A percentile compares a stretch with the other conserved stretches of the same genome.
Conservation (phyloP, 2,888 invertebrate genomes). For the Troides aeacus region DNA sequence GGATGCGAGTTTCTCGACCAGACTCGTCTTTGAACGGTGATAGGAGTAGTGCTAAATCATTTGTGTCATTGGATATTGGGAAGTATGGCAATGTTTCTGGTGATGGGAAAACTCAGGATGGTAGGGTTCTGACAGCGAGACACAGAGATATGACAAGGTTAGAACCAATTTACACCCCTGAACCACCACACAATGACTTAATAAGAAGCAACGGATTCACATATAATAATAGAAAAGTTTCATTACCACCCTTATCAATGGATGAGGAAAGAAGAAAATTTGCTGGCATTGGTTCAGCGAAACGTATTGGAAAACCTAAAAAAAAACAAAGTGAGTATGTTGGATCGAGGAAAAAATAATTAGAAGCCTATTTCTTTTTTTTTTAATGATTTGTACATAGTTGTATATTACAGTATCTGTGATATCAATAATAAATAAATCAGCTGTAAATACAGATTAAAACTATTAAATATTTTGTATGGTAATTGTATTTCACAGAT, state of each 20-base stretch:
- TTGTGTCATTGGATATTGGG: constrained; percentile 66
- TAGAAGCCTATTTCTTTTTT: neutral
- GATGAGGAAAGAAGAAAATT: constrained; percentile 69
- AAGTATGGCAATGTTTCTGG: constrained; percentile 60
- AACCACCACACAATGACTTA: constrained; percentile 51
- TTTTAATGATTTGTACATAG: constrained; percentile 1
- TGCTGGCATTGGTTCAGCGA: constrained; percentile 50
- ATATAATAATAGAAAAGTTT: constrained; percentile 57
- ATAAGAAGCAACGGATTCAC: constrained; percentile 33
- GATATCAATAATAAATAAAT: constrained; percentile 14
- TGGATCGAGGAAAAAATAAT: constrained; percentile 12
- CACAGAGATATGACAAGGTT: constrained; percentile 61
- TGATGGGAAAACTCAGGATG: constrained; percentile 50
- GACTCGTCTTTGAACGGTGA: constrained; percentile 68
- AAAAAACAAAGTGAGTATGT: constrained; percentile 29
- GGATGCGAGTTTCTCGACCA: constrained; percentile 68
- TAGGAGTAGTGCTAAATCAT: constrained; percentile 74
- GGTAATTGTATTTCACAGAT: neutral
- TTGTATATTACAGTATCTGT: constrained; percentile 12
- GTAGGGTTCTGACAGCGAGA: constrained; percentile 64
- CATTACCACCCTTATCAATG: constrained; percentile 66
- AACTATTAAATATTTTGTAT: constrained; percentile 2
- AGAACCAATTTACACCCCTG: constrained; percentile 64
- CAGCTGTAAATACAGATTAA: neutral
- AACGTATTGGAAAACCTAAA: constrained; percentile 46